These are phyloP conservation scores for Sitta europaea DNA, from an alignment of 2,113 vertebrate species.

Conservation along the genomic window DNA sequence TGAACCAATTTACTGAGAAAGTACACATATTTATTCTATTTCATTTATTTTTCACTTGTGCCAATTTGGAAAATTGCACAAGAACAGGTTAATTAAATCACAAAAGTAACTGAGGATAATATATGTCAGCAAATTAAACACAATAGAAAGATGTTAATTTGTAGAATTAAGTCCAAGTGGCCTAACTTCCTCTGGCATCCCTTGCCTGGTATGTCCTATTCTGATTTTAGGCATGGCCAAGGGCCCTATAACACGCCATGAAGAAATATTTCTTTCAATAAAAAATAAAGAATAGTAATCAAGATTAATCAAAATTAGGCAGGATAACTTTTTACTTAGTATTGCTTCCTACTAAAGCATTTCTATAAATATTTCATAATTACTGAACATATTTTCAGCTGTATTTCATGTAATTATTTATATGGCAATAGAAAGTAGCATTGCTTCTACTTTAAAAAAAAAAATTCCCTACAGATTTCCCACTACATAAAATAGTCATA, in stretches of 20 bases:
- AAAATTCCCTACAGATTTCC: neutral
- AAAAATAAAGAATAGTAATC: neutral
- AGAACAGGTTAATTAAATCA: neutral
- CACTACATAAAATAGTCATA: neutral
- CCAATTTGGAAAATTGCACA: neutral
- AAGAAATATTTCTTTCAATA: neutral
- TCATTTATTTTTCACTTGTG: neutral
- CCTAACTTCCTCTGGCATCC: neutral
- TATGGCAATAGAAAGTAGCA: neutral
- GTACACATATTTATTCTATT: neutral
- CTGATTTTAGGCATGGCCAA: neutral
- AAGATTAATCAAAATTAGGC: neutral
- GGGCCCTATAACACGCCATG: fast-evolving
- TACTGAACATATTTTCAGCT: neutral
- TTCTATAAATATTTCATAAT: neutral
- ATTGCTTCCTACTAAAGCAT: neutral
- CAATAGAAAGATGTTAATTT: neutral
- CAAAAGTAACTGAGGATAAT: neutral
- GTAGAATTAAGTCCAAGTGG: neutral
- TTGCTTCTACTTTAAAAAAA: neutral
- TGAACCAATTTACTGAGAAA: neutral
- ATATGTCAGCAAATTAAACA: neutral
- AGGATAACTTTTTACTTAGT: neutral
- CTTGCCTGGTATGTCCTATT: neutral
- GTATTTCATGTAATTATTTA: neutral